Evolutionary conservation across 2,888 invertebrate species (phyloP).

Genomic region (Cancer borealis): DNA sequence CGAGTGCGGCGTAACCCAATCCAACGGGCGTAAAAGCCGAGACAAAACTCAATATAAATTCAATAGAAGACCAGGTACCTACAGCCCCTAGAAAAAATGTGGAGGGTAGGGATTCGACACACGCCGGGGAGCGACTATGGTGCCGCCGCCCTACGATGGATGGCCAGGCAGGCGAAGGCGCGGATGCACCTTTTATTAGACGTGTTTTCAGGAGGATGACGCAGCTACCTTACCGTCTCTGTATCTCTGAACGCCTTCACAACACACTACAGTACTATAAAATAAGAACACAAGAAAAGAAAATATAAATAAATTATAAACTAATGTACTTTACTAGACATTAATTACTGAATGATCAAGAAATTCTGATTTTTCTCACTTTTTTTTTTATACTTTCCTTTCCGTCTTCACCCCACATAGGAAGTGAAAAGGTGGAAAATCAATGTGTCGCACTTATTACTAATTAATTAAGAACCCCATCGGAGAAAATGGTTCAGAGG

Average conservation of each 20-base stretch:
- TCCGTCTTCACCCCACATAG: background rate
- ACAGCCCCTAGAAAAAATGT: conserved; percentile 15
- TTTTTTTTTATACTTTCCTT: background rate
- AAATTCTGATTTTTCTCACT: background rate
- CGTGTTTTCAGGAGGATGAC: background rate
- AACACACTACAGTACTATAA: background rate
- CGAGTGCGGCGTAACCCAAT: conserved; percentile 38
- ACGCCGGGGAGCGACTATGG: background rate
- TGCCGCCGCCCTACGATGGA: background rate
- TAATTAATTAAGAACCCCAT: conserved; percentile 11
- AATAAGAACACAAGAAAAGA: background rate
- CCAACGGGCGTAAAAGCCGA: conserved; percentile 31
- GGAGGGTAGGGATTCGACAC: background rate
- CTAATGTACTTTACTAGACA: background rate
- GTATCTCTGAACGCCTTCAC: background rate
- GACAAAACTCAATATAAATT: conserved; percentile 38
- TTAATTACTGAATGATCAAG: background rate
- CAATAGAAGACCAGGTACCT: conserved; percentile 36
- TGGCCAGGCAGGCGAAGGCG: background rate
- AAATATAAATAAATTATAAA: no score
- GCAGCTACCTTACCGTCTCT: background rate
- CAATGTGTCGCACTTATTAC: background rate
- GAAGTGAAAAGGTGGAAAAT: background rate
- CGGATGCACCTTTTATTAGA: background rate
- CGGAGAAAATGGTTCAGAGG: background rate